phyloP scores from a whole-genome alignment of 2,113 vertebrate species.

The Deroptyus accipitrinus region DNA sequence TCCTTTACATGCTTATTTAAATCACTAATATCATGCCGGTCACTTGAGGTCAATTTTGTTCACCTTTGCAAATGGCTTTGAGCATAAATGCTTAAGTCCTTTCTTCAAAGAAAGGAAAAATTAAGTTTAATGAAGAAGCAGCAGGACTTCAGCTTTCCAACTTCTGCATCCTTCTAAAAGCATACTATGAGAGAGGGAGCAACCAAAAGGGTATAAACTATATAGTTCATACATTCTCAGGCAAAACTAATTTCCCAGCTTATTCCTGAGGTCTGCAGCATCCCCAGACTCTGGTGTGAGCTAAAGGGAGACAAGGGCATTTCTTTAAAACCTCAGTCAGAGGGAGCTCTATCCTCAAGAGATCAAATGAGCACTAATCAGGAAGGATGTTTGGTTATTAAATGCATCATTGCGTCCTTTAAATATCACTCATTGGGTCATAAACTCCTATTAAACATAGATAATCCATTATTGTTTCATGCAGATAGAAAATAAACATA shows the following conservation, averaged over 20 bases:
- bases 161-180: not conserved
- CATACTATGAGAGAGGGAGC: not conserved
- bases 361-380: constrained; percentile 71
- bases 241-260: not conserved
- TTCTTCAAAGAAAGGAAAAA: not conserved
- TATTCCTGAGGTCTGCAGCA: not conserved
- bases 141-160: not conserved
- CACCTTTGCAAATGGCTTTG: not conserved
- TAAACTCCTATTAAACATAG: constrained; percentile 67
- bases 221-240: not conserved
- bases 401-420: constrained; percentile 71
- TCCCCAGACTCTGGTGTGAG: not conserved
- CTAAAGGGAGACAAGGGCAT: not conserved
- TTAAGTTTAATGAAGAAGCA: not conserved
- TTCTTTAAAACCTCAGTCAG: not conserved
- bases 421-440: constrained; percentile 67
- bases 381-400: constrained; percentile 73
- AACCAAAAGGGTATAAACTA: not conserved
- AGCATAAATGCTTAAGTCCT: not conserved
- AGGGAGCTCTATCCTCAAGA: constrained; percentile 20
- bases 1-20: not conserved
- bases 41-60: not conserved
- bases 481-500: constrained; percentile 51
- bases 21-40: not conserved
- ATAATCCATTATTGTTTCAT: constrained; percentile 55